These are phyloP conservation scores for Theropithecus gelada DNA, from an alignment of 2,113 vertebrate species.

Conservation along the genomic window DNA sequence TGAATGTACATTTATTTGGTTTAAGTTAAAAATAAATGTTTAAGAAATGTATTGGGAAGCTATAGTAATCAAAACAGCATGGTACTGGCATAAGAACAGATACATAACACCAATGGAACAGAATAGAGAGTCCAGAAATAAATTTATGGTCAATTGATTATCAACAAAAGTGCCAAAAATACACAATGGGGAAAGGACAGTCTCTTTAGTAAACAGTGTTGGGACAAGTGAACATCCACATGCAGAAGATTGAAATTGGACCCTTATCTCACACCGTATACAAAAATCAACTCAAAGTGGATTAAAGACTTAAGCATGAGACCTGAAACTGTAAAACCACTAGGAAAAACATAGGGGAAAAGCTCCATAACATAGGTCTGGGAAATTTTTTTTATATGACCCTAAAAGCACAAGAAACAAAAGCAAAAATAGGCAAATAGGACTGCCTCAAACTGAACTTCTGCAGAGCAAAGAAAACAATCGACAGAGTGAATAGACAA, in stretches of 20 bases:
- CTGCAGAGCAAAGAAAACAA: not conserved
- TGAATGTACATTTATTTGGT: not conserved
- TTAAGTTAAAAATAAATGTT: not conserved
- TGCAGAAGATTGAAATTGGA: not conserved
- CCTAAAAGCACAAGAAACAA: not conserved
- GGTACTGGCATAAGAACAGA: not conserved
- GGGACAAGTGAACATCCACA: not conserved
- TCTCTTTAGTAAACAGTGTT: not conserved
- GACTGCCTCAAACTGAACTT: not conserved
- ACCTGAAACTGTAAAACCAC: not conserved
- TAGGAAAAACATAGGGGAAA: not conserved
- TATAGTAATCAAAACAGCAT: not conserved
- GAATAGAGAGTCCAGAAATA: not conserved
- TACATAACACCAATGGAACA: not conserved
- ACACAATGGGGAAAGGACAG: not conserved
- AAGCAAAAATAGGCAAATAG: not conserved
- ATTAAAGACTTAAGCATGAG: not conserved
- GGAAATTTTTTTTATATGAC: not conserved
- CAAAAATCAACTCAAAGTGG: not conserved
- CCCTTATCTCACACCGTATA: not conserved
- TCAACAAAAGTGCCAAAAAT: not conserved
- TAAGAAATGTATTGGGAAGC: not conserved
- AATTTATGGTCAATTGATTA: not conserved
- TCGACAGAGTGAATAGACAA: not conserved
- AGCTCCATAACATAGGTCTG: not conserved